Evolutionary conservation across 2,797 vertebrate species (phyloP).

Genomic region (Danio aesculapii): DNA sequence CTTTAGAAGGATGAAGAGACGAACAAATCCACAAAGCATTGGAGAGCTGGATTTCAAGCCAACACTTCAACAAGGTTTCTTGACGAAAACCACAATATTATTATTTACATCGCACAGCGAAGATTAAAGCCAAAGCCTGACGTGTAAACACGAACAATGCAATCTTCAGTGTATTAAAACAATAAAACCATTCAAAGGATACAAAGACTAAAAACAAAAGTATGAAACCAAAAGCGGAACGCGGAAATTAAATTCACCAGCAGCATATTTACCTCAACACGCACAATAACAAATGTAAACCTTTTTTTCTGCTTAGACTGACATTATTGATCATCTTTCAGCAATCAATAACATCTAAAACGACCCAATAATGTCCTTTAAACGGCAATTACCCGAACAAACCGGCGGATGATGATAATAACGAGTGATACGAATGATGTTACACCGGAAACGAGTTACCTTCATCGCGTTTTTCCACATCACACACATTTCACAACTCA

Average conservation of each 20-base stretch:
- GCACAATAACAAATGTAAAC: neutral
- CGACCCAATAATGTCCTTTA: slow-evolving; percentile 23
- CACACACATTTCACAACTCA: too few relatives aligned
- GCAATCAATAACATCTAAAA: slow-evolving; percentile 1
- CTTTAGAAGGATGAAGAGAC: neutral
- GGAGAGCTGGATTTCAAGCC: neutral
- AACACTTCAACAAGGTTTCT: neutral
- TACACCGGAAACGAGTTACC: neutral
- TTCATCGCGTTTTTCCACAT: neutral
- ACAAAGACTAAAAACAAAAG: neutral
- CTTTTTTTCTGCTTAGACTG: neutral
- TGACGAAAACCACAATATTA: neutral
- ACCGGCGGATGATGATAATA: neutral
- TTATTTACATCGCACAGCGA: neutral
- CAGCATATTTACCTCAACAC: neutral
- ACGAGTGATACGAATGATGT: neutral
- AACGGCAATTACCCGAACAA: neutral
- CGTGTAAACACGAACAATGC: neutral
- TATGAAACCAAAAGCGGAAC: neutral
- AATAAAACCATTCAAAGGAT: neutral
- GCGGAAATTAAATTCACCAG: neutral
- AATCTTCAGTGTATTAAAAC: neutral
- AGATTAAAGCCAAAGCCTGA: neutral
- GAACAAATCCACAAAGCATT: slow-evolving; percentile 1
- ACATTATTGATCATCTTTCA: neutral